phyloP scores from a whole-genome alignment of 2,888 invertebrate species.

The Drosophila merina region DNA sequence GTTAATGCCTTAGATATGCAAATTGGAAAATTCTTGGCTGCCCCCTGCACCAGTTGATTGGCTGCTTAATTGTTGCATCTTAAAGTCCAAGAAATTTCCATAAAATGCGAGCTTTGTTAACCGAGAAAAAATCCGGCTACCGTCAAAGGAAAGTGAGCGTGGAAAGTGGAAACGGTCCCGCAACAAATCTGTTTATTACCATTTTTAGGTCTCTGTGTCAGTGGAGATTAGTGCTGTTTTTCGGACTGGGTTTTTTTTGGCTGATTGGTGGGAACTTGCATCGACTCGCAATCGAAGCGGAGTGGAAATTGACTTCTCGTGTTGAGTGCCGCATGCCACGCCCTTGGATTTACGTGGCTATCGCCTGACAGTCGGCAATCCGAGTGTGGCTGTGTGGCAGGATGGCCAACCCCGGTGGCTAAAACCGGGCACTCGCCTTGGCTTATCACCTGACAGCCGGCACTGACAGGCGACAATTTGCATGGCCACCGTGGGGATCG shows the following conservation, averaged over 20 bases:
- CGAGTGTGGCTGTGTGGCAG: slow-evolving; percentile 15
- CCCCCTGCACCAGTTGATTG: slow-evolving; percentile 62
- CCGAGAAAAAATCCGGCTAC: slow-evolving; percentile 37
- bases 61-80: slow-evolving; percentile 65
- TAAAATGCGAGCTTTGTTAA: slow-evolving; percentile 55
- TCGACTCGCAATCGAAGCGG: slow-evolving; percentile 11
- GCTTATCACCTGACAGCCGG: slow-evolving; percentile 66
- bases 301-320: slow-evolving; percentile 47
- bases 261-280: slow-evolving; percentile 13
- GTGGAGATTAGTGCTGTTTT: slow-evolving; percentile 13
- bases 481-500: slow-evolving; percentile 30
- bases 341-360: slow-evolving; percentile 27
- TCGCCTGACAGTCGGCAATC: slow-evolving; percentile 40
- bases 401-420: slow-evolving; percentile 64
- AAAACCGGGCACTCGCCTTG: slow-evolving; percentile 51
- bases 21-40: slow-evolving; percentile 62
- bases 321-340: slow-evolving; percentile 46
- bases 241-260: background rate
- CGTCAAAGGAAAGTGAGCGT: slow-evolving; percentile 63
- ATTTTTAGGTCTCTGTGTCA: slow-evolving; percentile 47
- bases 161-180: slow-evolving; percentile 49
- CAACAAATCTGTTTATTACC: slow-evolving; percentile 51
- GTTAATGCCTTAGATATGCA: slow-evolving; percentile 75
- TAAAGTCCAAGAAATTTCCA: slow-evolving; percentile 57
- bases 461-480: slow-evolving; percentile 49